Conservation (phyloP, 2,797 vertebrate genomes). For the Petrocephalus schoutedeni region DNA sequence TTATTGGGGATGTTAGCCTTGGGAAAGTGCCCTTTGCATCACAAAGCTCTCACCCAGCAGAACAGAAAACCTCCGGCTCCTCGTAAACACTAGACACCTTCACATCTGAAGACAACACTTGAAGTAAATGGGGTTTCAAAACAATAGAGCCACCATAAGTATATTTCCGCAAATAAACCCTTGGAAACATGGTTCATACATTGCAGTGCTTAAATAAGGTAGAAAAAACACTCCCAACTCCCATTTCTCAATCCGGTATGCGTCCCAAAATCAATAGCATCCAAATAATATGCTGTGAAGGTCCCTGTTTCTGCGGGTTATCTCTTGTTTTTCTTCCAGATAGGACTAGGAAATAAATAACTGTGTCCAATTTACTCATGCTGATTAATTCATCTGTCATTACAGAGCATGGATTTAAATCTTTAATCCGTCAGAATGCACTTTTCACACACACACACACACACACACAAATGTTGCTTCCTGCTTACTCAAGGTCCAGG, state of each 20-base stretch:
- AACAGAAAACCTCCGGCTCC: neutral
- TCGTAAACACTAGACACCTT: neutral
- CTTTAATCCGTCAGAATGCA: neutral
- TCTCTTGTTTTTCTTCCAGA: neutral
- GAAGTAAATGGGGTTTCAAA: conserved; percentile 10
- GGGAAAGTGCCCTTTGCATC: neutral
- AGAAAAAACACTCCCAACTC: neutral
- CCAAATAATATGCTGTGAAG: neutral
- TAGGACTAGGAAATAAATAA: neutral
- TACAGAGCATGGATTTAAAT: neutral
- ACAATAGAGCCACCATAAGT: neutral
- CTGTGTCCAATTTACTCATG: neutral
- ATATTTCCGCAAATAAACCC: neutral
- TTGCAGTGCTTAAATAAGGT: neutral
- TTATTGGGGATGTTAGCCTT: neutral
- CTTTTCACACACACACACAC: neutral
- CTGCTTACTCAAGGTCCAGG: too few species aligned
- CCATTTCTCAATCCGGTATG: neutral
- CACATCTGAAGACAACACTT: neutral
- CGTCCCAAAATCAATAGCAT: neutral
- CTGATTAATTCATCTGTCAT: conserved; percentile 5
- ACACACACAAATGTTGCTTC: neutral
- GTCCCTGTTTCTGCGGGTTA: neutral
- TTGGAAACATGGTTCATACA: neutral
- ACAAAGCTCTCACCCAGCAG: neutral